phyloP scores from a whole-genome alignment of 2,113 vertebrate genomes.

The Neogobius melanostomus region DNA sequence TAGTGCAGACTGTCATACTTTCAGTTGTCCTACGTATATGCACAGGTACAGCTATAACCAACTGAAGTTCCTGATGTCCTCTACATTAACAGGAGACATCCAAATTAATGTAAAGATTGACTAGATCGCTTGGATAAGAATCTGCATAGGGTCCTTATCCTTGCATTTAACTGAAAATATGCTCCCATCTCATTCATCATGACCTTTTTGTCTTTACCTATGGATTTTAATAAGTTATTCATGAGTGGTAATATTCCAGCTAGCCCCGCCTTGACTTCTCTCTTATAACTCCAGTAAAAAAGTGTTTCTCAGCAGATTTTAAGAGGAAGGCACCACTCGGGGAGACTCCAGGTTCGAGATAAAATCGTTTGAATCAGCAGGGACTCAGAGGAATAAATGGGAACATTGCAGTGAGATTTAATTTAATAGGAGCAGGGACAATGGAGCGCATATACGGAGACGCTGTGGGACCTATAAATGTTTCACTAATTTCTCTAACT shows the following conservation, averaged over 20 bases:
- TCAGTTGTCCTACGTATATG: too few relatives aligned
- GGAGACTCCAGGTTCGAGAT: constrained; percentile 5
- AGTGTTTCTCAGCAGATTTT: constrained; percentile 6
- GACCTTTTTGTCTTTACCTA: not conserved
- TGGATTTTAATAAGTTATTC: not conserved
- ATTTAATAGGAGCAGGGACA: constrained; percentile 4
- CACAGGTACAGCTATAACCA: too few relatives aligned
- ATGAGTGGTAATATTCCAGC: not conserved
- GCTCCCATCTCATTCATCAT: not conserved
- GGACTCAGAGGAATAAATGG: not conserved
- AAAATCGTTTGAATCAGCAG: constrained; percentile 14
- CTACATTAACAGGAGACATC: too few relatives aligned
- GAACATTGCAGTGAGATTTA: constrained; percentile 5
- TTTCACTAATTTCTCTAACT: constrained; percentile 1
- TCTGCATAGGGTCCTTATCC: too few relatives aligned
- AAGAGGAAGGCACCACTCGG: not conserved
- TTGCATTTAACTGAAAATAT: not conserved
- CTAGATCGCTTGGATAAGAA: too few relatives aligned
- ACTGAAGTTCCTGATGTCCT: too few relatives aligned
- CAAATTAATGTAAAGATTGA: too few relatives aligned
- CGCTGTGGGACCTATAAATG: constrained; percentile 7
- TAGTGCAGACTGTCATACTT: too few relatives aligned
- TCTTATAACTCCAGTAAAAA: constrained; percentile 1
- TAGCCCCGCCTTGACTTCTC: not conserved
- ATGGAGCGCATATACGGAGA: constrained; percentile 1